A percentile compares a stretch with the other conserved stretches of the same genome.
These are phyloP conservation scores for Lacanobia oleracea DNA, from an alignment of 2,888 invertebrate species.

Conservation along the genomic window DNA sequence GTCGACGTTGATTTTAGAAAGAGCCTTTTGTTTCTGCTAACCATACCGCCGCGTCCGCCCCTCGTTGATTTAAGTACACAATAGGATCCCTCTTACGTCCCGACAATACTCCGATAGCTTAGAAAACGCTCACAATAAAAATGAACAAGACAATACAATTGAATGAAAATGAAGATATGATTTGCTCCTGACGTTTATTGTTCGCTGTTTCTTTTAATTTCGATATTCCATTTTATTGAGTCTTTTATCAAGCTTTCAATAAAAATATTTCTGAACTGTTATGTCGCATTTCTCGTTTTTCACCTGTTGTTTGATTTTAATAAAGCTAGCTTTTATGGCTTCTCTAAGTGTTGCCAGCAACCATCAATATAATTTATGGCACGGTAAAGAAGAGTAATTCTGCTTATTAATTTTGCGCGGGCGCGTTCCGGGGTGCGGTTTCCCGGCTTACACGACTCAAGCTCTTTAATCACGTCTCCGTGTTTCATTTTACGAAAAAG, in stretches of 20 bases:
- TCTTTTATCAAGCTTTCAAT: slow-evolving; percentile 48
- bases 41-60: slow-evolving; percentile 75
- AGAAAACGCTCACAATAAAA: slow-evolving; percentile 86
- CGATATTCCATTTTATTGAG: slow-evolving; percentile 61
- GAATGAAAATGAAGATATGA: slow-evolving; percentile 82
- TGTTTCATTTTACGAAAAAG: slow-evolving; percentile 70
- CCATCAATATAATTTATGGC: slow-evolving; percentile 88
- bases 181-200: slow-evolving; percentile 74
- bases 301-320: slow-evolving; percentile 81
- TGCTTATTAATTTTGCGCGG: slow-evolving; percentile 87
- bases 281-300: slow-evolving; percentile 54
- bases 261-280: slow-evolving; percentile 24
- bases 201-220: slow-evolving; percentile 70
- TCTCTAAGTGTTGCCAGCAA: slow-evolving; percentile 81
- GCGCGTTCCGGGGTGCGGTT: slow-evolving; percentile 81
- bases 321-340: slow-evolving; percentile 82
- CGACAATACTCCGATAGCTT: slow-evolving; percentile 84
- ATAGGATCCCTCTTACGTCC: slow-evolving; percentile 79
- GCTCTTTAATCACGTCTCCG: slow-evolving; percentile 78
- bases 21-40: slow-evolving; percentile 83
- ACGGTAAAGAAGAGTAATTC: slow-evolving; percentile 86
- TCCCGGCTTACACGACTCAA: slow-evolving; percentile 81
- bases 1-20: slow-evolving; percentile 80
- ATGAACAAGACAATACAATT: slow-evolving; percentile 82
- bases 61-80: slow-evolving; percentile 85